These are phyloP conservation scores for Thalpophila matura DNA, from an alignment of 2,888 invertebrate species.

Conservation along the genomic window DNA sequence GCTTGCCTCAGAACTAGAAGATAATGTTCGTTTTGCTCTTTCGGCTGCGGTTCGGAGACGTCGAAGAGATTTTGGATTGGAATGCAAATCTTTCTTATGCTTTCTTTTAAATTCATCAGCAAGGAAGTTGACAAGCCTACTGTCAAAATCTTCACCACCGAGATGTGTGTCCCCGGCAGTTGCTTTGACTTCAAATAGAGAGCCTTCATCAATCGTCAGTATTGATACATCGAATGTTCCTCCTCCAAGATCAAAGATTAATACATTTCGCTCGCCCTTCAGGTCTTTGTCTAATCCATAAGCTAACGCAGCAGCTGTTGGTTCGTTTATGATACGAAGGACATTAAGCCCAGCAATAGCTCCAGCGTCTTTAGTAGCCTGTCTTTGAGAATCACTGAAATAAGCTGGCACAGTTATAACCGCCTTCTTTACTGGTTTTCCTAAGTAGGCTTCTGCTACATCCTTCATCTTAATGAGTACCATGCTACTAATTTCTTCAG, in stretches of 20 bases:
- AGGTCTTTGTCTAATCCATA: conserved; percentile 93
- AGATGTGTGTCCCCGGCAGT: conserved; percentile 96
- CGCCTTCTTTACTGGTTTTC: conserved; percentile 92
- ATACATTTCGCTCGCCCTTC: conserved; percentile 91
- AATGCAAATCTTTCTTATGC: conserved; percentile 92
- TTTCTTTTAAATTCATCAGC: conserved; percentile 94
- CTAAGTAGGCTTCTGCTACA: conserved; percentile 93
- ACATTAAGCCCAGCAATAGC: conserved; percentile 94
- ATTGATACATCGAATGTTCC: conserved; percentile 96
- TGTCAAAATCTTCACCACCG: conserved; percentile 94
- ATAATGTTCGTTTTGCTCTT: conserved; percentile 94
- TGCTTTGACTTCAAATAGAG: conserved; percentile 94
- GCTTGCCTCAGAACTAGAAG: conserved; percentile 94
- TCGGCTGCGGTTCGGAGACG: conserved; percentile 94
- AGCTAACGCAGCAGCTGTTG: conserved; percentile 94
- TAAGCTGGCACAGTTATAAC: conserved; percentile 96
- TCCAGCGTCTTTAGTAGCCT: conserved; percentile 96
- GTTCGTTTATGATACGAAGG: conserved; percentile 95
- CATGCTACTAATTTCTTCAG: conserved; percentile 94
- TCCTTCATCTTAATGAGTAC: conserved; percentile 90
- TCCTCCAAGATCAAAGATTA: conserved; percentile 92
- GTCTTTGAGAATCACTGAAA: conserved; percentile 93
- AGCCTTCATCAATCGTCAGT: conserved; percentile 95
- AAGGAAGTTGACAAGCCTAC: conserved; percentile 92
- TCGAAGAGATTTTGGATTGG: conserved; percentile 92